Percentiles rank a stretch among this genome's conserved stretches.
Evolutionary conservation across 2,113 vertebrate species (phyloP).

Genomic region (Aegithalos caudatus): DNA sequence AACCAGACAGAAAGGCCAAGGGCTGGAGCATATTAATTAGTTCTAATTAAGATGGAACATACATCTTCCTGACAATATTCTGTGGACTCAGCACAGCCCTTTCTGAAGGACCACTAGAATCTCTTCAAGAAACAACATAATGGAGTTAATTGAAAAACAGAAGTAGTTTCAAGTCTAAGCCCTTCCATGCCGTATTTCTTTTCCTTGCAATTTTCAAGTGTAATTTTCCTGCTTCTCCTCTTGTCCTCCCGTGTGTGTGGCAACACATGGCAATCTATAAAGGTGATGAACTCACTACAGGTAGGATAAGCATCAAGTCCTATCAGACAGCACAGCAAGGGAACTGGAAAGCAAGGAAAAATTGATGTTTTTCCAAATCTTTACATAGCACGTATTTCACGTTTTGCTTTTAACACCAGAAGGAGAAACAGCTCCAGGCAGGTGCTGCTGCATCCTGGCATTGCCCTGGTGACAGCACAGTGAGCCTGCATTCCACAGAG

Average conservation of each 20-base stretch:
- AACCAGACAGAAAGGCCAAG: neutral
- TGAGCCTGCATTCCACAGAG: fast-evolving
- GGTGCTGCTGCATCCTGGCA: neutral
- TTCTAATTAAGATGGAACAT: neutral
- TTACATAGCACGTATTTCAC: fast-evolving
- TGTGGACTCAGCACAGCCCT: neutral
- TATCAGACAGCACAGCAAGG: neutral
- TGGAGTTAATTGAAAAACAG: neutral
- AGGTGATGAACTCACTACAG: neutral
- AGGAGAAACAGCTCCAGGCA: fast-evolving
- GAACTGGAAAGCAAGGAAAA: neutral
- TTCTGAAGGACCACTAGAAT: neutral
- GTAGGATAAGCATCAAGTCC: fast-evolving
- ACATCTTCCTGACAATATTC: neutral
- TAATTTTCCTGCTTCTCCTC: neutral
- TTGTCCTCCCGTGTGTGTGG: fast-evolving
- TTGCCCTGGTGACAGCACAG: fast-evolving
- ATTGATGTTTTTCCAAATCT: fast-evolving
- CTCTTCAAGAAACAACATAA: neutral
- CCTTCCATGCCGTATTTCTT: fast-evolving
- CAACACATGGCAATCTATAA: neutral
- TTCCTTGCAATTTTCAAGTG: neutral
- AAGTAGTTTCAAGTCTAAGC: neutral
- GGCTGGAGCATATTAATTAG: neutral
- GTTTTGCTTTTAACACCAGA: neutral